Percentiles rank a stretch among this genome's conserved stretches.
Conservation (phyloP, 2,888 invertebrate genomes). For the Microctonus brassicae region DNA sequence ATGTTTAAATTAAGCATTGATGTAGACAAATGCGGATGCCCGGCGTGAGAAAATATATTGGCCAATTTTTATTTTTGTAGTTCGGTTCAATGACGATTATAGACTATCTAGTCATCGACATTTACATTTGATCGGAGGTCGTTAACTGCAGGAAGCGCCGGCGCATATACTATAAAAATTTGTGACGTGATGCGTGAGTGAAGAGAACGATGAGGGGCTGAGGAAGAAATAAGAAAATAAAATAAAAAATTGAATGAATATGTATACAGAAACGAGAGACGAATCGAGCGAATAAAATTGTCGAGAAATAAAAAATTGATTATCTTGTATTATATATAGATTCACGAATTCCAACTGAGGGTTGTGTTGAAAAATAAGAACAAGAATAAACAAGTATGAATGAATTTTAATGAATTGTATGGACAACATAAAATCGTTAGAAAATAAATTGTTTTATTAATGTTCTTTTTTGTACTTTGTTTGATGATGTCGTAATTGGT, state of each 20-base stretch:
- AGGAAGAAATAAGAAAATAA: neutral
- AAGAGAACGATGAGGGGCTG: neutral
- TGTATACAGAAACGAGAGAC: neutral
- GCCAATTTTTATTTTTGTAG: neutral
- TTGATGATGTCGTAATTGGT: too few relatives aligned
- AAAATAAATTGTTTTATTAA: too few relatives aligned
- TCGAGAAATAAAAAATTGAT: too few relatives aligned
- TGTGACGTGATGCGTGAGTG: conserved; percentile 44
- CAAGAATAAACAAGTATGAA: too few relatives aligned
- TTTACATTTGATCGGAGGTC: conserved; percentile 65
- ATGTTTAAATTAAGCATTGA: neutral
- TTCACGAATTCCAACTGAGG: neutral
- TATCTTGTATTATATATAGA: neutral
- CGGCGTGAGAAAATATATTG: neutral
- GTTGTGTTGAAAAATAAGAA: too few relatives aligned
- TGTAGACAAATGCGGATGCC: neutral
- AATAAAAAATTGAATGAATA: neutral
- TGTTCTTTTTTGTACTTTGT: too few relatives aligned
- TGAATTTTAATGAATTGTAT: too few relatives aligned
- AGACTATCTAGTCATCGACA: conserved; percentile 44
- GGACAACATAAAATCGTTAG: too few relatives aligned
- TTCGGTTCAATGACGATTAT: conserved; percentile 27
- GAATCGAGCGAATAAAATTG: neutral
- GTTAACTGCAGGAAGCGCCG: conserved; percentile 67
- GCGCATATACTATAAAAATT: conserved; percentile 47